Conservation (phyloP, 2,888 invertebrate genomes). For the Hypsopygia costalis region DNA sequence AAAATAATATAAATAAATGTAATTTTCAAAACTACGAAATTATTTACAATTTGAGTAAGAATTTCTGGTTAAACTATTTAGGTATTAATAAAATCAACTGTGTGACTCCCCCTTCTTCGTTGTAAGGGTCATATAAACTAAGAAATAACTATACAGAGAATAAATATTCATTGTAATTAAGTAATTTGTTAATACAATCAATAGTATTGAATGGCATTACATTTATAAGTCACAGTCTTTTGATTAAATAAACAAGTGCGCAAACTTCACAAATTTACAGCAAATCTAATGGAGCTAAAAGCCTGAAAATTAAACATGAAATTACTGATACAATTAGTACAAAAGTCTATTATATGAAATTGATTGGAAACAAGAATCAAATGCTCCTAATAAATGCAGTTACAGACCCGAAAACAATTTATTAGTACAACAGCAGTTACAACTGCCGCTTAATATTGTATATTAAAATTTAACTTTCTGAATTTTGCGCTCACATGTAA, state of each 20-base stretch:
- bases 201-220: slow-evolving; percentile 62
- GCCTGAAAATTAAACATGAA: not conserved
- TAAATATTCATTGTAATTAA: slow-evolving; percentile 41
- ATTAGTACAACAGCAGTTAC: not conserved
- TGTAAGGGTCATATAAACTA: slow-evolving; percentile 29
- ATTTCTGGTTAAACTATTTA: slow-evolving; percentile 36
- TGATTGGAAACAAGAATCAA: not conserved
- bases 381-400: slow-evolving; percentile 9
- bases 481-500: not conserved
- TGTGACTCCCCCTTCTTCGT: slow-evolving; percentile 34
- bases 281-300: not conserved
- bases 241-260: slow-evolving; percentile 52
- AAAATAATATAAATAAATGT: slow-evolving; percentile 77
- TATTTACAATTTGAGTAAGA: slow-evolving; percentile 74
- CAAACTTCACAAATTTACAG: not conserved
- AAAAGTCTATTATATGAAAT: not conserved
- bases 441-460: not conserved
- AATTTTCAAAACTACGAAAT: slow-evolving; percentile 67
- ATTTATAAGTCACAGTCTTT: slow-evolving; percentile 70
- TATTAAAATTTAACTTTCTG: not conserved
- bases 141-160: slow-evolving; percentile 32
- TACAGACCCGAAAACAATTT: not conserved
- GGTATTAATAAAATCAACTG: slow-evolving; percentile 41
- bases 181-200: slow-evolving; percentile 33
- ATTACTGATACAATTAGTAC: not conserved